Conservation (phyloP, 2,888 invertebrate species). For the Plagodis dolabraria region DNA sequence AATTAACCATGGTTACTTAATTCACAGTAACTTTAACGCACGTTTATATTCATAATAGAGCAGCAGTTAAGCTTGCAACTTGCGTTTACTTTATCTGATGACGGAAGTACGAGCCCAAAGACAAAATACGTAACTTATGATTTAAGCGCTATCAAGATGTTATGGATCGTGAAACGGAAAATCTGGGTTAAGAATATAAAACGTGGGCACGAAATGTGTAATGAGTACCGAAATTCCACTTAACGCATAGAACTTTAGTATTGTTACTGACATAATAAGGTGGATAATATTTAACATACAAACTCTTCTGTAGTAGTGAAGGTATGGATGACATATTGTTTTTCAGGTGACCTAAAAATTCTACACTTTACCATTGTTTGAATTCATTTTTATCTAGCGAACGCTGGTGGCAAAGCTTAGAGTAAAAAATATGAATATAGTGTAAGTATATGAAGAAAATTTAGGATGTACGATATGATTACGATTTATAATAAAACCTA, state of each 20-base stretch:
- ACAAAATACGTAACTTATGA: conserved; percentile 40
- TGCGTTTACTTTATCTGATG: conserved; percentile 59
- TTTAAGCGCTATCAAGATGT: conserved; percentile 45
- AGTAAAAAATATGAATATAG: too few species aligned
- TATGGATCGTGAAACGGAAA: conserved; percentile 49
- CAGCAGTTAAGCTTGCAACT: conserved; percentile 29
- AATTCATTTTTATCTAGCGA: too few species aligned
- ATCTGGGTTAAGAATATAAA: conserved; percentile 50
- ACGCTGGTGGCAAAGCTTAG: too few species aligned
- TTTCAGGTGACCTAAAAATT: too few species aligned
- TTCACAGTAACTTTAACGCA: conserved; percentile 30
- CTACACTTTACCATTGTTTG: too few species aligned
- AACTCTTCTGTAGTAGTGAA: too few species aligned
- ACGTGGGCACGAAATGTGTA: conserved; percentile 46
- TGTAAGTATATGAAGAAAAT: too few species aligned
- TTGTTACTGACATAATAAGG: too few species aligned
- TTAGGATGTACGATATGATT: too few species aligned
- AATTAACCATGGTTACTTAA: conserved; percentile 10
- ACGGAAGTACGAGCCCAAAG: conserved; percentile 54
- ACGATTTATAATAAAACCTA: too few species aligned
- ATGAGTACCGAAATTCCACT: conserved; percentile 31
- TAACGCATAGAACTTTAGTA: conserved; percentile 11
- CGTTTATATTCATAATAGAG: conserved; percentile 31
- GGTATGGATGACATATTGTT: too few species aligned
- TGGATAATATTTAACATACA: too few species aligned